Base-by-base conservation (phyloP, 53 echinoderm and acorn worm species). In the Zoroaster sp. region DNA sequence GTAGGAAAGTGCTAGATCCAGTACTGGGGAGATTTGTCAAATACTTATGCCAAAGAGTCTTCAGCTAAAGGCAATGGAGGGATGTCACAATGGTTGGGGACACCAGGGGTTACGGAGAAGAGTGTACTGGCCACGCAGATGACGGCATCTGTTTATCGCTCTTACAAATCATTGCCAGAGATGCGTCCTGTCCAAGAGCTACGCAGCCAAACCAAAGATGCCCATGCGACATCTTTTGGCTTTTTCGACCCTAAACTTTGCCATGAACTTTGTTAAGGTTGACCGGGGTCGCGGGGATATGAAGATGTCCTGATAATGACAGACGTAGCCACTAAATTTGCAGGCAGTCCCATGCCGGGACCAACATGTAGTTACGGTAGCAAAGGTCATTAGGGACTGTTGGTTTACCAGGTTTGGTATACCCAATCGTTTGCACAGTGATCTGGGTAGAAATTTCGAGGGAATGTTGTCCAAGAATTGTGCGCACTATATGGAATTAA, bases 401-500 rank as follows among this genome's bases (percentile, higher is more conserved):
- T 96, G 94, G 92, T 96, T 96, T 74, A 79, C 88, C 2, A 74
- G 87, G 7, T 94, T 90, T 89, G 96, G 96, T 0, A 90, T 96
- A 2, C 96, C 94, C 23, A 55, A 32, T 12, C 31, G 90, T 40
- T 33, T 92, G 7, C 96, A 96, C 63, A 92, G 92, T 69, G 96
- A 93, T 59, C 96, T 92, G 51, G 94, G 94, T 2, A 49, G 91
- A 15, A 90, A 92, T 80, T 96, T 96, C 43, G 96, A 96, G 46
- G 88, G 9, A 45, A 77, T 3, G 33, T 96, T 54, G 88, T 96
- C 14, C 20, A 42, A 12, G 87, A 87, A 63, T 18, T 87, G 2
- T 87, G 87, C 33, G 23, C 37, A 5, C 11, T 87, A 7, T 74
- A 87, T 72, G 86, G 86, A 4, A 49, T 86, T 35, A 35, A 30